Evolutionary conservation across 2,113 vertebrate genomes (phyloP), one percentile per base, ranked within the genome.

Genomic region (Hippolais icterina): DNA sequence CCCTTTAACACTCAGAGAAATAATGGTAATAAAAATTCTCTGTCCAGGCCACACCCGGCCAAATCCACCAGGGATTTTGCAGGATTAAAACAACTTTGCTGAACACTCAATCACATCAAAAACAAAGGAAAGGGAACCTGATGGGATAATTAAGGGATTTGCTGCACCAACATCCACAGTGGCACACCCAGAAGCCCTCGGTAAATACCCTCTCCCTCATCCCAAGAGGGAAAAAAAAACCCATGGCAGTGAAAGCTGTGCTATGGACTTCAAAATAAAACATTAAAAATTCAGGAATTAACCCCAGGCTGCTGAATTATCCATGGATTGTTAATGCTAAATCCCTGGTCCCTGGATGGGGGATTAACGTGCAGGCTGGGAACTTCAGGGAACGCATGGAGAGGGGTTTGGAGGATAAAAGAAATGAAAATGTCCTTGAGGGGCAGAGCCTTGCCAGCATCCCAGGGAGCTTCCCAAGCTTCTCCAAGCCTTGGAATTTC

Each of bases 111-210:
- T 72, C 70, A 41, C 70, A 52, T 79, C 41, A 60, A 76, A 96
- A 93, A 20, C 39, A 52, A 78, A 28, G 54, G 12, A 68, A 81
- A 70, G 87, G 61, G 74, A 91, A n/a, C 41, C 61, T 71, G 78
- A 90, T 85, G 83, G 60, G 54, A 78, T 85, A 94, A 92, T 95
- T 87, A 94, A 82, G 63, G 83, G 75, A 79, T 96, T 61, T 93
- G 75, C 71, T 82, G 44, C 72, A 57, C 44, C 78, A 90, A 39
- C 72, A 47, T 28, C 71, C 53, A n/a, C 1, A 8, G 28, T 37
- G 84, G 41, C 88, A 93, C 79, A 44, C 91, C 87, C 88, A 84
- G 61, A 35, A 82, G 53, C 61, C 50, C 59, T 63, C 21, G 1
- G 50, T 35, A 52, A 93, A 79, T 27, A 10, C 1, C 6, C 29